These are phyloP conservation scores for Spongilla lacustris DNA, from an alignment of 37 sponge, comb jelly and placozoan species.

Conservation along the genomic window DNA sequence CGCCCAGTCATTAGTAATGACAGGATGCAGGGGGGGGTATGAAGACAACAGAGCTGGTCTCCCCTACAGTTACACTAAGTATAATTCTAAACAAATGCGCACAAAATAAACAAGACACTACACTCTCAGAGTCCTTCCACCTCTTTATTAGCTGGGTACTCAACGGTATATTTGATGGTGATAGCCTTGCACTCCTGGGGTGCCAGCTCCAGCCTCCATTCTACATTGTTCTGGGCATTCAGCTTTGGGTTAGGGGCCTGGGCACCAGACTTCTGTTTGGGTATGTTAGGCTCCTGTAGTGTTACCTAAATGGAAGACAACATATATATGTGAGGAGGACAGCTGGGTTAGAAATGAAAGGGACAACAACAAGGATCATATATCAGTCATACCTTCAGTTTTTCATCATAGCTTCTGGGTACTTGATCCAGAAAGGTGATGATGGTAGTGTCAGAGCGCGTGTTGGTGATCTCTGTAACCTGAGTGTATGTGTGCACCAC, in stretches of 20 bases:
- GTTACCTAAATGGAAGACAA: conserved; percentile 42
- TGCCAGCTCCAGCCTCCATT: conserved; percentile 74
- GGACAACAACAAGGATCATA: neutral
- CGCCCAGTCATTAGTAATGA: no score
- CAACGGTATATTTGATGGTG: conserved; percentile 80
- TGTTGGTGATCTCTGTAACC: conserved; percentile 83
- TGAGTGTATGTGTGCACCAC: conserved; percentile 70
- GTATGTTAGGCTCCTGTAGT: conserved; percentile 62
- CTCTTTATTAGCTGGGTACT: conserved; percentile 75
- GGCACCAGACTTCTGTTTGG: conserved; percentile 58
- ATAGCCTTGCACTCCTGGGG: conserved; percentile 50
- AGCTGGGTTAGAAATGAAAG: neutral
- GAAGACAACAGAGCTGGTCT: no score
- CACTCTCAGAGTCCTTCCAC: conserved; percentile 70
- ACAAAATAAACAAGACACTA: neutral
- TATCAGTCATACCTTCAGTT: conserved; percentile 72
- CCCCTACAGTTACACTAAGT: no score
- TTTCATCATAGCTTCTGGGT: conserved; percentile 82
- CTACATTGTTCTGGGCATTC: conserved; percentile 69
- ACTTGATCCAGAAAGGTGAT: conserved; percentile 81
- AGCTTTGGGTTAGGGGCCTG: conserved; percentile 69
- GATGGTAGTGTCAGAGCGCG: conserved; percentile 54
- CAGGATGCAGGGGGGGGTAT: no score
- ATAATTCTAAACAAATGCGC: no score
- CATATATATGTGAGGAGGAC: neutral